phyloP scores from a whole-genome alignment of 2,797 vertebrate species.

The Jordanella pulchra region DNA sequence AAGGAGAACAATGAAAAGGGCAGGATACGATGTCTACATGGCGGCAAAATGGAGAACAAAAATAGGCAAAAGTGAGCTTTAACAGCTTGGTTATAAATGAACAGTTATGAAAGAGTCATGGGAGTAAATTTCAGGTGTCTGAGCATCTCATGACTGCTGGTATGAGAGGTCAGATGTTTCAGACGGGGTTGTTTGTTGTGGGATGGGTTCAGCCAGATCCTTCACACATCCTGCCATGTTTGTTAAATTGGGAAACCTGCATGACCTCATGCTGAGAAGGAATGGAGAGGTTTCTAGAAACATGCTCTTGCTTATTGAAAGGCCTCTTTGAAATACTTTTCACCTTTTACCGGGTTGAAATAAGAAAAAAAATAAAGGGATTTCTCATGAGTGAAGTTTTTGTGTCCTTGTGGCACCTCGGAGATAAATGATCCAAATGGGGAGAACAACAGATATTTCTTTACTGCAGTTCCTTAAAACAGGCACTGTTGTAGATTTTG shows the following conservation, averaged over 20 bases:
- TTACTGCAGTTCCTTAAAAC: too few species aligned
- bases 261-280: not conserved
- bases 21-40: not conserved
- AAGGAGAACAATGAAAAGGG: not conserved
- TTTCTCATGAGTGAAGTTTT: too few species aligned
- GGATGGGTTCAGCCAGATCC: conserved; percentile 27
- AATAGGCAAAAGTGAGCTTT: conserved; percentile 14
- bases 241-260: conserved; percentile 18
- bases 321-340: not conserved
- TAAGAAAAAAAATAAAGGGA: not conserved
- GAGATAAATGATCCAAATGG: too few species aligned
- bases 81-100: conserved; percentile 13
- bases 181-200: conserved; percentile 49
- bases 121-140: conserved; percentile 18
- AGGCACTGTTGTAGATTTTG: too few species aligned
- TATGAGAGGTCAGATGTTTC: conserved; percentile 36
- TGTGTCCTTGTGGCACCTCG: too few species aligned
- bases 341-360: too few species aligned
- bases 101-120: conserved; percentile 49
- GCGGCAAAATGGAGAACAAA: not conserved
- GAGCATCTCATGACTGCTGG: conserved; percentile 43
- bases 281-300: not conserved
- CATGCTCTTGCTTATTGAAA: not conserved
- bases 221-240: conserved; percentile 6
- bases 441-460: too few species aligned